Evolutionary conservation across 2,888 invertebrate species (phyloP).

Genomic region (Anorthoa munda): DNA sequence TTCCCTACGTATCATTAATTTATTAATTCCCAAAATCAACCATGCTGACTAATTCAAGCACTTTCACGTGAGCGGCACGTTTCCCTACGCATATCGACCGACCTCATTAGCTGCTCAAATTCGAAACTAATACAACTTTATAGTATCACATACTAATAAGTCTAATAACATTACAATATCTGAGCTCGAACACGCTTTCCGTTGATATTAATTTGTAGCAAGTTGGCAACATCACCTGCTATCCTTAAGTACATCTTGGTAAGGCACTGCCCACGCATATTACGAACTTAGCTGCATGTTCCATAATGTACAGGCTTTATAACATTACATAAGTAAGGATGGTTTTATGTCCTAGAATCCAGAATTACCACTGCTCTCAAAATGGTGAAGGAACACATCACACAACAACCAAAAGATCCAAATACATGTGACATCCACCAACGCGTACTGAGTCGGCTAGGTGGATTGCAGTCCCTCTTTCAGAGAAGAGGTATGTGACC

Average conservation of each 20-base stretch:
- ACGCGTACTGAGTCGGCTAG: too few species aligned
- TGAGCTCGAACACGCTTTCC: slow-evolving; percentile 31
- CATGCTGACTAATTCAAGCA: neutral
- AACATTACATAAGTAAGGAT: neutral
- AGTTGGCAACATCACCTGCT: slow-evolving; percentile 51
- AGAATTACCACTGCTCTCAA: too few species aligned
- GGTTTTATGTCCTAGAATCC: neutral
- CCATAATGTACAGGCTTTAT: slow-evolving; percentile 22
- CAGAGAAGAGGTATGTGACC: too few species aligned
- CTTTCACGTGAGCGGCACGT: neutral
- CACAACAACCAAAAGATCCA: too few species aligned
- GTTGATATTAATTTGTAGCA: slow-evolving; percentile 57
- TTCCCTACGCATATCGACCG: slow-evolving; percentile 21
- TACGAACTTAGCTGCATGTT: slow-evolving; percentile 32
- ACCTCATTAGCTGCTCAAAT: slow-evolving; percentile 41
- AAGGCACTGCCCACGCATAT: slow-evolving; percentile 36
- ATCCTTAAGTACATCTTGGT: slow-evolving; percentile 36
- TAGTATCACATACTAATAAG: slow-evolving; percentile 42
- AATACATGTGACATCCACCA: too few species aligned
- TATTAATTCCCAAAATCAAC: neutral
- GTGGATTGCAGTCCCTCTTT: too few species aligned
- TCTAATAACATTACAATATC: slow-evolving; percentile 56
- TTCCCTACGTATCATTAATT: too few species aligned
- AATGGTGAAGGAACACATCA: too few species aligned
- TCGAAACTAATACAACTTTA: slow-evolving; percentile 47